phyloP scores from a whole-genome alignment of 2,797 vertebrate genomes.

The Siniperca scherzeri region DNA sequence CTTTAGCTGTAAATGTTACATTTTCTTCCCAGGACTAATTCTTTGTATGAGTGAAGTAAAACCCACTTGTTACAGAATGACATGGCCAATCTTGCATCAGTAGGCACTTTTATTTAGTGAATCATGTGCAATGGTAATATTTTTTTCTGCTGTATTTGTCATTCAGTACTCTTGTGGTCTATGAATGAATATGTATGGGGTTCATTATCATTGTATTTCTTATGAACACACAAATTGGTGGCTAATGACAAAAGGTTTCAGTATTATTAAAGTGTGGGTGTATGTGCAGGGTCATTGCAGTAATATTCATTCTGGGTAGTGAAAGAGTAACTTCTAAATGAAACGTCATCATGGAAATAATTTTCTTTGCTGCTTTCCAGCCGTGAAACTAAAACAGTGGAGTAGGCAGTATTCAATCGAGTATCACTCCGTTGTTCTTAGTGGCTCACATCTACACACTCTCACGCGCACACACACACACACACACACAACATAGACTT shows the following conservation, averaged over 20 bases:
- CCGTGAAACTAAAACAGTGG: slow-evolving; percentile 42
- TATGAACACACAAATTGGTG: slow-evolving; percentile 51
- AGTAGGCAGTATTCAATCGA: slow-evolving; percentile 43
- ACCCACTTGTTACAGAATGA: slow-evolving; percentile 46
- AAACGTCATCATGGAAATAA: slow-evolving; percentile 67
- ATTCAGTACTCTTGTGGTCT: slow-evolving; percentile 62
- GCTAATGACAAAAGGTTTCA: slow-evolving; percentile 75
- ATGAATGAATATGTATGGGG: slow-evolving; percentile 41
- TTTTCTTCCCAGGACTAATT: slow-evolving; percentile 15
- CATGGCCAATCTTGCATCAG: slow-evolving; percentile 40
- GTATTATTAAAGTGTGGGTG: slow-evolving; percentile 60
- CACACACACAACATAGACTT: slow-evolving; percentile 35
- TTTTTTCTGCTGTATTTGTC: slow-evolving; percentile 44
- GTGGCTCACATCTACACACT: slow-evolving; percentile 31
- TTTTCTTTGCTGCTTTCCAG: slow-evolving; percentile 62
- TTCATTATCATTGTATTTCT: slow-evolving; percentile 47
- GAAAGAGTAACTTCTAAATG: slow-evolving; percentile 54
- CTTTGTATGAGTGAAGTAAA: slow-evolving; percentile 44
- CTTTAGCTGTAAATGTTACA: slow-evolving; percentile 19
- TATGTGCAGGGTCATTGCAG: slow-evolving; percentile 52
- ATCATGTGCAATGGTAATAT: slow-evolving; percentile 49
- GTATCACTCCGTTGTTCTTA: slow-evolving; percentile 39
- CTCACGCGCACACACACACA: slow-evolving; percentile 4
- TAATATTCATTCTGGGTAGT: slow-evolving; percentile 58
- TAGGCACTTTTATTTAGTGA: slow-evolving; percentile 44